These are phyloP conservation scores for Antheraea yamamai DNA, from an alignment of 2,888 invertebrate species.

Conservation along the genomic window DNA sequence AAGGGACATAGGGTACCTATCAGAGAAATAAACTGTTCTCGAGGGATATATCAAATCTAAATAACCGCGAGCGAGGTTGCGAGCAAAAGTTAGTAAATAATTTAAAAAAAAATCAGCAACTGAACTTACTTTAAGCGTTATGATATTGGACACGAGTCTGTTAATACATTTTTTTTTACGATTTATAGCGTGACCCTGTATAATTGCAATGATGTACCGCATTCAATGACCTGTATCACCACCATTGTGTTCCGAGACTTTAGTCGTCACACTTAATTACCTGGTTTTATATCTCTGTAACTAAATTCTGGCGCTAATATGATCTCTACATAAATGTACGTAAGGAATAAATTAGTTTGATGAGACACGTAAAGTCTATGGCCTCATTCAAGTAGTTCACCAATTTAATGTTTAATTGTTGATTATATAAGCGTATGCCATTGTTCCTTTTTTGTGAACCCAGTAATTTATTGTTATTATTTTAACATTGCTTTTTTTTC, in stretches of 20 bases:
- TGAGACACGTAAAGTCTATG: not conserved
- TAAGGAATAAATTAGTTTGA: slow-evolving; percentile 2
- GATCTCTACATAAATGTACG: not conserved
- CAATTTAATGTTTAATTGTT: slow-evolving; percentile 23
- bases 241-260: not conserved
- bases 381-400: slow-evolving; percentile 15
- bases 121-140: too few species aligned
- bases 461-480: not conserved
- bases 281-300: not conserved
- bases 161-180: not conserved
- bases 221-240: not conserved
- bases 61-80: too few species aligned
- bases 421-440: slow-evolving; percentile 18
- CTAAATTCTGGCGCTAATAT: not conserved
- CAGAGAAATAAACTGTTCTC: too few species aligned
- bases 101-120: too few species aligned
- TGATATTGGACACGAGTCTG: not conserved
- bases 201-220: not conserved
- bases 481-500: too few species aligned
- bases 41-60: too few species aligned
- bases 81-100: too few species aligned
- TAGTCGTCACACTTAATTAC: slow-evolving; percentile 4
- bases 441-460: slow-evolving; percentile 18
- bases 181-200: not conserved
- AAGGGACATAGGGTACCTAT: too few species aligned